These are phyloP conservation scores for Pachypanchax playfairii DNA, from an alignment of 2,113 vertebrate genomes.

Conservation along the genomic window DNA sequence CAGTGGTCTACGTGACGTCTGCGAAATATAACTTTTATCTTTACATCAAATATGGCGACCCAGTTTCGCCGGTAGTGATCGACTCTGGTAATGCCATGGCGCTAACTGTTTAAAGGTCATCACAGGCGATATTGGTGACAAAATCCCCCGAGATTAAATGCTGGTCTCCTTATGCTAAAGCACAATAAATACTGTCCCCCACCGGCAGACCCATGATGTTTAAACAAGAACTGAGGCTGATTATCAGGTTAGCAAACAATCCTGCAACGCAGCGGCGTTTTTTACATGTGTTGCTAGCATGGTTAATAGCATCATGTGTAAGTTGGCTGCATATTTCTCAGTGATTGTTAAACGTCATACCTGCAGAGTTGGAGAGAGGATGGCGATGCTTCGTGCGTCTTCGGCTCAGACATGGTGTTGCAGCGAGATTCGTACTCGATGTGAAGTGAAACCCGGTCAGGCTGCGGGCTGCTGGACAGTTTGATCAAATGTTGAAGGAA, in stretches of 20 bases:
- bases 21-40: not conserved
- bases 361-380: slow-evolving; percentile 87
- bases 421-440: slow-evolving; percentile 25
- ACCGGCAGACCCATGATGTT: too few relatives aligned
- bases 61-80: too few relatives aligned
- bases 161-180: rapidly evolving
- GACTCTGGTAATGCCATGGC: too few relatives aligned
- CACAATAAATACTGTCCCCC: rapidly evolving
- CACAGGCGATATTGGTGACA: too few relatives aligned
- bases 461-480: not conserved
- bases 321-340: not conserved
- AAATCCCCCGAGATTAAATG: too few relatives aligned
- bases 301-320: not conserved
- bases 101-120: slow-evolving; percentile 37
- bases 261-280: too few relatives aligned
- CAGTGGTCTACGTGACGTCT: not conserved
- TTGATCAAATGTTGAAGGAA: too few relatives aligned
- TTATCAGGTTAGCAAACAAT: slow-evolving; percentile 24
- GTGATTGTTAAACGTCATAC: slow-evolving; percentile 64
- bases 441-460: not conserved
- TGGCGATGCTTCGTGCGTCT: slow-evolving; percentile 45
- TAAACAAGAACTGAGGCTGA: slow-evolving; percentile 3
- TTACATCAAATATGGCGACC: slow-evolving; percentile 27
- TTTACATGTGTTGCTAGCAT: not conserved
- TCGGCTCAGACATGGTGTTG: slow-evolving; percentile 66